Base-by-base conservation (phyloP, 2,797 vertebrate species). In the Urocyon cinereoargenteus region DNA sequence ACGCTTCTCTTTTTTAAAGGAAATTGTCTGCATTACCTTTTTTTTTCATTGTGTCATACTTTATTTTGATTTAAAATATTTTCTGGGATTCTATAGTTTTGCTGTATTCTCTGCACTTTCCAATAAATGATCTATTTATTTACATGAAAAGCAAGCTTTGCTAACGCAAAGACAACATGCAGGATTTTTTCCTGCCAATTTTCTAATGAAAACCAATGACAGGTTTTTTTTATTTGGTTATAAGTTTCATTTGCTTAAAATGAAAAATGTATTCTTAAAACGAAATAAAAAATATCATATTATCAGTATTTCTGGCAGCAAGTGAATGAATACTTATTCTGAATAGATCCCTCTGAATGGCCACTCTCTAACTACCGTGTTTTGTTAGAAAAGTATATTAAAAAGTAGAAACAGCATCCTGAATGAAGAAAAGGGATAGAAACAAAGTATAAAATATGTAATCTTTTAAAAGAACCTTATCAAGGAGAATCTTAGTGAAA, bases 301-400 rank as follows among this genome's bases (percentile, higher is more conserved):
- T 97, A 98, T 98, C 98, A 96, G 98, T 98, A 98, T 98, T 98
- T 98, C 98, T 98, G 97, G 62, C 96, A 91, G 96, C 95, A 97
- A 98, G 94, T 98, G 98, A 98, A 98, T 98, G 97, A 98, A 97
- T 92, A 81, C 94, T 98, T 97, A 62, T 26, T 97, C 96, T 98
- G 98, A 99, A 98, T 98, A 99, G 98, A 97, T 88, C 78, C 78
- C 83, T 97, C 83, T 98, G 97, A 99, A 99, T 98, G 98, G 98
- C 97, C 87, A 92, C 98, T 98, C 98, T 97, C 57, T 96, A 97
- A 97, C 97, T 96, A 94, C 94, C 0, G 8, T 98, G 96, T 99
- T 98, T 98, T 98, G 98, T 98, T 97, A 96, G 97, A 97, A 97
- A 98, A 99, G 97, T 98, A 97, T 98, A 99, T 99, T 99, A 98